Evolutionary conservation across 2,888 invertebrate species (phyloP).

Genomic region (Phrixothrix hirtus): DNA sequence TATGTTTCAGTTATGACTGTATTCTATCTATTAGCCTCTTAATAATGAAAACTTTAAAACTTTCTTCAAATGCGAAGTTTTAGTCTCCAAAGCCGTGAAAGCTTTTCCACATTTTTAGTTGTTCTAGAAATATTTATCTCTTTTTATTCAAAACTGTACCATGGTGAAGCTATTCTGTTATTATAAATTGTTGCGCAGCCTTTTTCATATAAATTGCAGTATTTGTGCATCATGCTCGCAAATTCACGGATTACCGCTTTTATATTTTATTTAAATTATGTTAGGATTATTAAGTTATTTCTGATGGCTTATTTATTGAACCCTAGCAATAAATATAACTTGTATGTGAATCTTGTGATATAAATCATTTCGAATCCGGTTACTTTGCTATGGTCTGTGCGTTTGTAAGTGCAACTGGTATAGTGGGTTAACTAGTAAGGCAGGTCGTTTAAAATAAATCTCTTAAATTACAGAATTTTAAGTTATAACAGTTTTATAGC

Average conservation of each 20-base stretch:
- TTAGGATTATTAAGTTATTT: conserved; percentile 40
- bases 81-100: too few species aligned
- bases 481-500: too few species aligned
- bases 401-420: conserved; percentile 29
- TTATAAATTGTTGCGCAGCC: conserved; percentile 3
- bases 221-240: conserved; percentile 29
- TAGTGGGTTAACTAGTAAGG: not conserved
- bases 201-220: conserved; percentile 31
- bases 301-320: conserved; percentile 33
- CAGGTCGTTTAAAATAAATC: conserved; percentile 4
- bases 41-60: too few species aligned
- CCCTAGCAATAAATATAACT: conserved; percentile 29
- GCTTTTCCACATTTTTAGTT: too few species aligned
- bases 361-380: conserved; percentile 14
- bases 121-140: too few species aligned
- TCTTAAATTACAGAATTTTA: not conserved
- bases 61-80: too few species aligned
- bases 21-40: too few species aligned
- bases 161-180: conserved; percentile 1
- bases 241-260: conserved; percentile 36
- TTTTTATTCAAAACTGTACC: too few species aligned
- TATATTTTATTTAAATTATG: conserved; percentile 39
- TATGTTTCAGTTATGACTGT: too few species aligned
- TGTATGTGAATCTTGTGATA: conserved; percentile 1
- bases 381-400: not conserved